Evolutionary conservation across 2,888 invertebrate genomes (phyloP).

Genomic region (Pandemis cinnamomeana): DNA sequence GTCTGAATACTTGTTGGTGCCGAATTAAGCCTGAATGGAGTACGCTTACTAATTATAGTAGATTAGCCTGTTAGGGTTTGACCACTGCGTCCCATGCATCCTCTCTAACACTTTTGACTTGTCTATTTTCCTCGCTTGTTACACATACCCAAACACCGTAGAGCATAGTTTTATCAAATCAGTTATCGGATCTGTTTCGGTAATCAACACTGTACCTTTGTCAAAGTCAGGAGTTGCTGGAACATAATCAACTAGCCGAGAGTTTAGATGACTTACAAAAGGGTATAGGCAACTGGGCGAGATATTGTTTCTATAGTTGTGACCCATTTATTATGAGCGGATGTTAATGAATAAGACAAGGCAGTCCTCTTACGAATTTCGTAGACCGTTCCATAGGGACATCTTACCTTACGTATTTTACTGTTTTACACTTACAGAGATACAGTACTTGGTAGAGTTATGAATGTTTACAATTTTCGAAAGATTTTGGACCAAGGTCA

Average conservation of each 20-base stretch:
- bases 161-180: background rate
- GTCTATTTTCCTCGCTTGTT: background rate
- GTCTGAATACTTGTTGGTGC: slow-evolving; percentile 46
- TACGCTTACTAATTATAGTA: slow-evolving; percentile 72
- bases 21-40: slow-evolving; percentile 68
- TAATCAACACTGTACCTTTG: background rate
- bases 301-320: background rate
- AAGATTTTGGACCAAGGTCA: slow-evolving; percentile 33
- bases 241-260: background rate
- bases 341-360: background rate
- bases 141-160: background rate
- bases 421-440: slow-evolving; percentile 24
- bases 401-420: slow-evolving; percentile 26
- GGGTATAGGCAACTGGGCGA: background rate
- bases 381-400: slow-evolving; percentile 33
- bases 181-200: background rate
- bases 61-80: slow-evolving; percentile 25
- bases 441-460: slow-evolving; percentile 7
- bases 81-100: slow-evolving; percentile 10
- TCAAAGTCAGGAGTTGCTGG: background rate
- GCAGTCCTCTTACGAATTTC: slow-evolving; percentile 31
- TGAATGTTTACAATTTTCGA: slow-evolving; percentile 37
- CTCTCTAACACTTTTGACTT: background rate
- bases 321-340: background rate
- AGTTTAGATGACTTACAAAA: background rate